Evolutionary conservation across 1,140 invertebrate species (phyloP), one percentile per base, ranked within the genome.

Genomic region (Gryllus bimaculatus): DNA sequence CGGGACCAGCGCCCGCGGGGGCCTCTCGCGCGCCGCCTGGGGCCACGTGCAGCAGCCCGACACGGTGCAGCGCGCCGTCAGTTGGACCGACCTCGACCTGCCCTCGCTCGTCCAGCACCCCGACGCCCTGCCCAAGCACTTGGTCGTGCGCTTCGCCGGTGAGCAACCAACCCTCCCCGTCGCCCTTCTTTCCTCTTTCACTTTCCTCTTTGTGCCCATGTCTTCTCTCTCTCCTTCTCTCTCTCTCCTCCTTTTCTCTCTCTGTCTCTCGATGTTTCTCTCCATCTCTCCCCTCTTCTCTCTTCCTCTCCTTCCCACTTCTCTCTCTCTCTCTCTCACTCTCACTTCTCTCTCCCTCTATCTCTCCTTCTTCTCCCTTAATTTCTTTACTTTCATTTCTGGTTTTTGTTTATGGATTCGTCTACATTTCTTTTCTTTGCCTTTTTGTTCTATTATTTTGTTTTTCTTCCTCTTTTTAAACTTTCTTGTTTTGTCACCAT

Each of bases 41-140:
- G 81, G 81, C 1, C 81, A 82, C 49, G 75, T 82, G 5, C 79
- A 76, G 26, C 75, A 81, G 21, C 79, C 78, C 13, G 73, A 74
- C 74, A 79, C 79, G 18, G 18, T 76, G 8, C 54, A 81, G 8
- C 47, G 49, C 7, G 39, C 78, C 47, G 49, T 82, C 8, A 76
- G 75, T n/a, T 73, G 48, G n/a, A 80, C 81, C 75, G 79, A 82
- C 48, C 39, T 82, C 15, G 79, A 78, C 48, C 73, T 82, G 47
- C 77, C 80, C 74, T 47, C 78, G 18, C 49, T 81, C 8, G 81
- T 78, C 7, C 77, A 82, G 48, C 76, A 80, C 49, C 78, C 76
- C 39, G 49, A 74, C 49, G 39, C 73, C 15, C 21, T 81, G 10
- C 81, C 81, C n/a, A 66, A 75, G 49, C 77, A 81, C 48, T 75